phyloP scores from a whole-genome alignment of 2,797 vertebrate genomes.

The Morelia viridis region DNA sequence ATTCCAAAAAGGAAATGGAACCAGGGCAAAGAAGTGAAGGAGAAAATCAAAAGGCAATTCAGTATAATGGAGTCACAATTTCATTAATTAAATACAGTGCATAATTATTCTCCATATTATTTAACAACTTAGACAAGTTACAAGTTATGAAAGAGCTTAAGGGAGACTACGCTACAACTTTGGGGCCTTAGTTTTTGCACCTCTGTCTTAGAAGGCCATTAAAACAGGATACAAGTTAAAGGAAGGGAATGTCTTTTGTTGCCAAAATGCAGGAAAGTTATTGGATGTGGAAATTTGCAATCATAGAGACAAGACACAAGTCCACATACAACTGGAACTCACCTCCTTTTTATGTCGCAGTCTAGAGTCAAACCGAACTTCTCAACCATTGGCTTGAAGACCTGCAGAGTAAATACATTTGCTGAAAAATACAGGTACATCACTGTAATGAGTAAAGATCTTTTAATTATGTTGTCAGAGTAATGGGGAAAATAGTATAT shows the following conservation, averaged over 20 bases:
- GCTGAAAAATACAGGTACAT: slow-evolving; percentile 8
- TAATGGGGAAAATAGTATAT: background rate
- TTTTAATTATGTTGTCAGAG: background rate
- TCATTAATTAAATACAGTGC: background rate
- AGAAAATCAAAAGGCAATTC: background rate
- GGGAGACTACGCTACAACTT: background rate
- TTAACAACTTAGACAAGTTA: background rate
- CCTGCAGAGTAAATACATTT: slow-evolving; percentile 74
- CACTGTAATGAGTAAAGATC: slow-evolving; percentile 10
- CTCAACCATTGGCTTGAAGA: slow-evolving; percentile 92
- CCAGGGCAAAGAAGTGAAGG: background rate
- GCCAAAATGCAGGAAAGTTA: background rate
- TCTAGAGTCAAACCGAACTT: slow-evolving; percentile 89
- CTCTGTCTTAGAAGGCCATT: background rate
- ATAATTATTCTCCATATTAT: background rate
- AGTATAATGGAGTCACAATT: background rate
- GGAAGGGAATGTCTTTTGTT: background rate
- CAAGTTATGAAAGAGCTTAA: background rate
- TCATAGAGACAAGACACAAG: background rate
- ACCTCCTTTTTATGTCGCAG: slow-evolving; percentile 92
- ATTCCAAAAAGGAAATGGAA: background rate
- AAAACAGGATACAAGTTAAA: background rate
- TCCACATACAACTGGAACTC: slow-evolving; percentile 38
- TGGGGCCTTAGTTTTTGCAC: no score
- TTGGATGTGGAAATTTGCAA: background rate